Base-by-base conservation (phyloP, 2,888 invertebrate genomes). In the Aphidius colemani region DNA sequence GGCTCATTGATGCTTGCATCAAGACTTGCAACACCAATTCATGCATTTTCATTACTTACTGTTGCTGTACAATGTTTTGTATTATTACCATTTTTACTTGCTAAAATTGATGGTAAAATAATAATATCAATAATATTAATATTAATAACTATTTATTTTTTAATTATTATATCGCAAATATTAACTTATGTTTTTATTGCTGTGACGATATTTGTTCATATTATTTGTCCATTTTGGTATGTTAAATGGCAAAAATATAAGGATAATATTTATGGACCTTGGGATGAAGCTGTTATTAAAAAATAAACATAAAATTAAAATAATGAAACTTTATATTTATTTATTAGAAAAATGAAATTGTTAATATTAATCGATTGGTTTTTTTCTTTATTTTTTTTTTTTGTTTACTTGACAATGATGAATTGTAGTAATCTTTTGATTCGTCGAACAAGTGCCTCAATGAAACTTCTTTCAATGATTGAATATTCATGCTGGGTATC, bases 1-100 rank as follows among this genome's bases (percentile, higher is more conserved):
- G 95, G 94, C 0, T 94, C 97, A 0, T 91, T 98, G 3, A 99
- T 98, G 84, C 84, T 99, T 66, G 94, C 97, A 0, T 99, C 98
- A 0, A 86, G 98, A 70, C 83, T 99, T 11, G 88, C 93, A 0
- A 91, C 93, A 0, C 89, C 95, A 0, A 89, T 90, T 69, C 92
- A 96, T 74, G 95, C 96, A 0, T 96, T 96, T 78, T 90, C 95
- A 3, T 84, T 98, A 30, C 86, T 98, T n/a, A 93, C 95, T 0
- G 88, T 94, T 64, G 91, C 97, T 0, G 92, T 96, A 0, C 88
- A 93, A 74, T 87, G 92, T 67, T 98, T 98, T 83, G 95, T 95
- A 0, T 81, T 98, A 5, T 92, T 93, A 77, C 98, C 98, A 0
- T 89, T 92, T 66, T 83, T 96, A 56, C 86, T 93, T 66, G 85